Conservation (phyloP, 2,888 invertebrate species). For the Hyposoter didymator region DNA sequence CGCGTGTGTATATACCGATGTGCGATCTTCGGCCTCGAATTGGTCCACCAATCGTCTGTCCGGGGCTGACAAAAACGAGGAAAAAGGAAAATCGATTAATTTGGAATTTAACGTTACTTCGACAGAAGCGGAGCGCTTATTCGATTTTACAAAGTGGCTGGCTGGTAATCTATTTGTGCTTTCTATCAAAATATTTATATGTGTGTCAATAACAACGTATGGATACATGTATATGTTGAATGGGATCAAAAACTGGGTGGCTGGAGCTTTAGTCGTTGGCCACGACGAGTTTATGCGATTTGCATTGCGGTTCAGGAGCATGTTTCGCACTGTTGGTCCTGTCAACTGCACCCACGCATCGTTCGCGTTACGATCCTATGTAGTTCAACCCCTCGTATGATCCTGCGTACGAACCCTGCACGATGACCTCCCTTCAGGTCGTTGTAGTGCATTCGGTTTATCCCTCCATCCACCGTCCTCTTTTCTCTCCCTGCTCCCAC, state of each 20-base stretch:
- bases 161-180: not conserved
- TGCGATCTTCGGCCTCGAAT: too few relatives aligned
- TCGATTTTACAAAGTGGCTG: not conserved
- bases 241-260: slow-evolving; percentile 47
- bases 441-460: slow-evolving; percentile 39
- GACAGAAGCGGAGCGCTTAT: not conserved
- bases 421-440: slow-evolving; percentile 16
- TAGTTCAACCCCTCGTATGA: slow-evolving; percentile 59
- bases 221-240: not conserved
- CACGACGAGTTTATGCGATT: slow-evolving; percentile 75
- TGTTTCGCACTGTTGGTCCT: slow-evolving; percentile 76
- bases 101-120: not conserved
- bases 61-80: too few relatives aligned
- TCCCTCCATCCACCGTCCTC: not conserved
- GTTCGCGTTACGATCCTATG: slow-evolving; percentile 40
- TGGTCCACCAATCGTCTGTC: too few relatives aligned
- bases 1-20: too few relatives aligned
- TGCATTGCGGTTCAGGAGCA: slow-evolving; percentile 75
- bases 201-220: not conserved
- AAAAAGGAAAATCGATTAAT: too few relatives aligned
- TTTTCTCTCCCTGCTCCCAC: slow-evolving; percentile 8
- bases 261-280: slow-evolving; percentile 46
- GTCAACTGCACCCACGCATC: slow-evolving; percentile 75
- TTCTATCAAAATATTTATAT: not conserved
- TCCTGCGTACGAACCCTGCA: slow-evolving; percentile 51